phyloP scores from a whole-genome alignment of 1,140 invertebrate genomes.

The Sipha flava region DNA sequence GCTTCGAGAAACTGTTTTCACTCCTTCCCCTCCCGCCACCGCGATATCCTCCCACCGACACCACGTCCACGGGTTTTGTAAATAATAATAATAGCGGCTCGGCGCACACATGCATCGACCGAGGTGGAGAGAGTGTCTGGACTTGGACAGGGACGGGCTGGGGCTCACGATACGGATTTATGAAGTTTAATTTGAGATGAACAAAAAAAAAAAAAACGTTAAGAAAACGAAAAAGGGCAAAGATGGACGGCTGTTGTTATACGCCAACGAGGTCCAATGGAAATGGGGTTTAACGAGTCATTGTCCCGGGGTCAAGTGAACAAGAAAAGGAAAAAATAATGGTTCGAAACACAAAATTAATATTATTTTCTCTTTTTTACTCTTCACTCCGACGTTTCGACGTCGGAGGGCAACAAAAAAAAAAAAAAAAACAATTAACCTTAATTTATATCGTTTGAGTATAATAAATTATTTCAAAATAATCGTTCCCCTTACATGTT shows the following conservation, averaged over 20 bases:
- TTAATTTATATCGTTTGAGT: neutral
- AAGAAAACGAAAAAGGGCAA: conserved; percentile 11
- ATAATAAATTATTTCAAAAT: too few species aligned
- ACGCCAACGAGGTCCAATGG: neutral
- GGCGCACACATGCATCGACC: neutral
- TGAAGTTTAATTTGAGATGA: conserved; percentile 32
- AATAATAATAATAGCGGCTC: conserved; percentile 25
- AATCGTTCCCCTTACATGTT: too few species aligned
- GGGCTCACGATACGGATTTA: conserved; percentile 30
- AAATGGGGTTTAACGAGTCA: conserved; percentile 26
- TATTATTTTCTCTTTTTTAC: neutral
- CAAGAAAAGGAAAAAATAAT: neutral
- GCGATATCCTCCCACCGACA: neutral
- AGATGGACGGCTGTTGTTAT: conserved; percentile 14
- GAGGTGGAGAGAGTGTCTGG: neutral
- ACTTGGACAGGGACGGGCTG: neutral
- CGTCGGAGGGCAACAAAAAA: neutral
- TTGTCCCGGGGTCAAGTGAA: conserved; percentile 5
- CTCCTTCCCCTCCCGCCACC: neutral
- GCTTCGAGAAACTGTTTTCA: conserved; percentile 31
- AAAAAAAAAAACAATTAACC: neutral
- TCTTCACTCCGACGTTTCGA: neutral
- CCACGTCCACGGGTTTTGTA: neutral
- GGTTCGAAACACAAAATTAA: neutral
- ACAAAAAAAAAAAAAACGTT: conserved; percentile 18